These are phyloP conservation scores for Diadema setosum DNA, from an alignment of 35 echinoderm and acorn worm species.

Conservation along the genomic window DNA sequence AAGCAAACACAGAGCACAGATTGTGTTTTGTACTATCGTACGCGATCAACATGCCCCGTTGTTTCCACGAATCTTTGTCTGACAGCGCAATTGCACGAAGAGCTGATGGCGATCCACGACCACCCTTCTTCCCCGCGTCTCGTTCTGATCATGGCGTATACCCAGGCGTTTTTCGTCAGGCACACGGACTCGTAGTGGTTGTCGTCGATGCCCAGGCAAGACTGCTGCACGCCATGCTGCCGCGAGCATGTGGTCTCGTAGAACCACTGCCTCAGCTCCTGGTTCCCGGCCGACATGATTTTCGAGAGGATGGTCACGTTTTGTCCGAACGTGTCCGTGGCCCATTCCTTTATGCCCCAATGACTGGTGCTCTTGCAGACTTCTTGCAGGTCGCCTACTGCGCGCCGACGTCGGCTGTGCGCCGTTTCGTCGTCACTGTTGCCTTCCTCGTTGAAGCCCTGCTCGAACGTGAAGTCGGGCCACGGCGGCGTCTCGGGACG, in stretches of 20 bases:
- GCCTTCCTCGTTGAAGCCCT: not conserved
- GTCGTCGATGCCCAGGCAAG: conserved; percentile 52
- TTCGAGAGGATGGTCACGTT: conserved; percentile 54
- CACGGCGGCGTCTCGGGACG: conserved; percentile 37
- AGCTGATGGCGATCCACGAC: conserved; percentile 61
- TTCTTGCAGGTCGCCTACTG: not conserved
- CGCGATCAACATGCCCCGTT: not conserved
- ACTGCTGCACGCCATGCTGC: not conserved
- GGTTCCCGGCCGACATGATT: conserved; percentile 42
- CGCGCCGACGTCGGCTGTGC: not conserved
- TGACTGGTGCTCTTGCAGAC: conserved; percentile 29
- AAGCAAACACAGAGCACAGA: not conserved
- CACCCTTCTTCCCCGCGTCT: conserved; percentile 45
- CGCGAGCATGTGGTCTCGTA: conserved; percentile 51
- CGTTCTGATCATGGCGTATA: conserved; percentile 60
- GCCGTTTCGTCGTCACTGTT: not conserved
- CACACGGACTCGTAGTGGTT: conserved; percentile 43
- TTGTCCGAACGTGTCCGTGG: conserved; percentile 39
- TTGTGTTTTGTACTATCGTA: not conserved
- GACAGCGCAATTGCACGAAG: conserved; percentile 69
- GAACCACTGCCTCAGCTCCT: conserved; percentile 47
- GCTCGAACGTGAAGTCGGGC: not conserved
- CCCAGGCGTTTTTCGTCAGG: conserved; percentile 40
- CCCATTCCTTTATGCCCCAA: conserved; percentile 42
- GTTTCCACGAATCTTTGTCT: not conserved